Evolutionary conservation across 1,140 invertebrate species (phyloP), one percentile per base, ranked within the genome.

Genomic region (Achatina immaculata): DNA sequence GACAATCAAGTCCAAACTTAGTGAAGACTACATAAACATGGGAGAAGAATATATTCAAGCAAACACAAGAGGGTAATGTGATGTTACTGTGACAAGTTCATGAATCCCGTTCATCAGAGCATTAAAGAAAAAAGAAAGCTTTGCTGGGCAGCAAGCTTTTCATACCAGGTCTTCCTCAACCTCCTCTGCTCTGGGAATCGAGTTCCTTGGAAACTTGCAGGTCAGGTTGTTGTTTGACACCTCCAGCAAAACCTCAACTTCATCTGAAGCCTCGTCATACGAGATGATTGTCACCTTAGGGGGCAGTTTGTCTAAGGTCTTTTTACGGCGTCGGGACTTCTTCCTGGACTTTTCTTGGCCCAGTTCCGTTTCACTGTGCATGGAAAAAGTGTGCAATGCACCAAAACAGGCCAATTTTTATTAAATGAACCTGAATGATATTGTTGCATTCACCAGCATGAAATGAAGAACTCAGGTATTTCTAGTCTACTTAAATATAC

Each of bases 111-210:
- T 45, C 43, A 45, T 45, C 43, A 45, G 43, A 9, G 43, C 7
- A 45, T 45, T 9, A 9, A 45, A 45, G 19, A 45, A 45, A 45
- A 45, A 9, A 45, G 19, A 45, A 45, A 9, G 43, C 55, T 58
- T 58, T 58, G 6, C 55, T 58, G 24, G 55, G 55, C 45, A 48
- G 31, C 9, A 36, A 24, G 36, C 14, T 11, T 45, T 72, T 72
- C 69, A 72, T 79, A 79, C 77, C 77, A 79, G 43, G 43, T 79
- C 77, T 71, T 79, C 77, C 66, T 79, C 77, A 69, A 79, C 77
- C 36, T 79, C 77, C 40, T 79, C 77, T 11, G 77, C 51, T 19
- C 77, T 34, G 62, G 77, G 77, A 65, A 69, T 79, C 21, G 77
- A 79, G 66, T 40, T 79, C 28, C 77, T 31, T 14, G 66, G 66